Evolutionary conservation across 2,797 vertebrate species (phyloP).

Genomic region (Anabas testudineus): DNA sequence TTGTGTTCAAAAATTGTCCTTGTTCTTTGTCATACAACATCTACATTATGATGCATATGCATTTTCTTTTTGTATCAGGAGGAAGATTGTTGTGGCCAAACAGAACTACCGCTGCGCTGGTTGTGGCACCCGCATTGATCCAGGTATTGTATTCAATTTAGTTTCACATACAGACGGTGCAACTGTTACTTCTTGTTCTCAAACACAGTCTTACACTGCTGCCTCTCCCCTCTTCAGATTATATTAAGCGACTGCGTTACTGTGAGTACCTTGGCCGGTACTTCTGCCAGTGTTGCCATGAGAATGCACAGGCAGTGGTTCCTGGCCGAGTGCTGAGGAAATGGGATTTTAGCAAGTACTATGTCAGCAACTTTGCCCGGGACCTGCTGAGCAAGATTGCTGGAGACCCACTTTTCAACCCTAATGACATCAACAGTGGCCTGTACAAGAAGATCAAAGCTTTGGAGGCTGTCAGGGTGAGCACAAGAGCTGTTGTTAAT

Average conservation of each 20-base stretch:
- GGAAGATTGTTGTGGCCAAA: conserved; percentile 93
- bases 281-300: conserved; percentile 99
- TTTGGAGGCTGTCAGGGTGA: conserved; percentile 92
- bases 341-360: conserved; percentile 99
- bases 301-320: conserved; percentile 91
- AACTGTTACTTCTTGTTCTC: neutral
- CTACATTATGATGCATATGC: neutral
- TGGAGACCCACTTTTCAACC: conserved; percentile 95
- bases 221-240: conserved; percentile 83
- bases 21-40: neutral
- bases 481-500: conserved; percentile 29
- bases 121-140: conserved; percentile 94
- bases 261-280: conserved; percentile 98
- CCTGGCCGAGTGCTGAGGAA: conserved; percentile 93
- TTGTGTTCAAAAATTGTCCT: neutral
- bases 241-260: conserved; percentile 96
- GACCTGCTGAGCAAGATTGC: conserved; percentile 96
- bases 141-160: conserved; percentile 81
- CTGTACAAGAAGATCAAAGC: conserved; percentile 94
- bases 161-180: neutral
- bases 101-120: conserved; percentile 98
- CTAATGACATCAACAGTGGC: conserved; percentile 91
- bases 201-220: neutral
- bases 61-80: conserved; percentile 80
- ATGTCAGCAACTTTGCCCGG: conserved; percentile 96